Base-by-base conservation (phyloP, 64 coral and sea anemone genomes). In the Porites lutea region DNA sequence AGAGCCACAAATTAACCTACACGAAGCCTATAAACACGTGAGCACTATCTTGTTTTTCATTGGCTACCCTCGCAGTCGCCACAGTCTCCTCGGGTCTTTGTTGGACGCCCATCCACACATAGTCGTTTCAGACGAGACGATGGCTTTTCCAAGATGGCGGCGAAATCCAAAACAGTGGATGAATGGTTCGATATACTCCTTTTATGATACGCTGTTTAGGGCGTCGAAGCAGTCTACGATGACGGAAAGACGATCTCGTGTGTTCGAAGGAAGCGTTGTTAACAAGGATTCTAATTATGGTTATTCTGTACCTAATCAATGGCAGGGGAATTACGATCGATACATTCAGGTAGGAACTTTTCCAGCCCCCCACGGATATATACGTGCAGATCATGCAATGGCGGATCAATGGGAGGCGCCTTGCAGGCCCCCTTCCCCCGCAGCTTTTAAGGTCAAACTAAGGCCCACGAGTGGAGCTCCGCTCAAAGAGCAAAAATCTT, bases 41-140 rank as follows among this genome's bases (percentile, higher is more conserved):
- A 71, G 91, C 16, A 98, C 86, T 11, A 87, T 98, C 48, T 51
- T 95, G 0, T 72, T 98, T 48, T 98, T 98, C 74, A 98, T 98
- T 88, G 96, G 96, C 4, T 98, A 98, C 54, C 80, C 90, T 13
- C 90, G 96, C 0, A 98, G 96, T 43, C 90, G 93, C 2, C 96
- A 98, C 66, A 93, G 93, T 3, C 93, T 98, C 1, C 86, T 98
- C 46, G 93, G 96, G 2, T 90, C 96, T 4, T 76, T 98, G 9
- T 77, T 98, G 48, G 96, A 98, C 19, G 96, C 96, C 1, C 96
- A 98, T 47, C 96, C 96, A 19, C 93, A 90, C 51, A 88, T 91
- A 2, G 79, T 93, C 23, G 65, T 98, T 67, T 94, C 96, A 19
- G 79, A 98, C 82, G 96, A 98, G 68, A 77, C 15, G 69, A 84